These are phyloP conservation scores for Chironomus tentans DNA, from an alignment of 2,888 invertebrate genomes.

Conservation along the genomic window DNA sequence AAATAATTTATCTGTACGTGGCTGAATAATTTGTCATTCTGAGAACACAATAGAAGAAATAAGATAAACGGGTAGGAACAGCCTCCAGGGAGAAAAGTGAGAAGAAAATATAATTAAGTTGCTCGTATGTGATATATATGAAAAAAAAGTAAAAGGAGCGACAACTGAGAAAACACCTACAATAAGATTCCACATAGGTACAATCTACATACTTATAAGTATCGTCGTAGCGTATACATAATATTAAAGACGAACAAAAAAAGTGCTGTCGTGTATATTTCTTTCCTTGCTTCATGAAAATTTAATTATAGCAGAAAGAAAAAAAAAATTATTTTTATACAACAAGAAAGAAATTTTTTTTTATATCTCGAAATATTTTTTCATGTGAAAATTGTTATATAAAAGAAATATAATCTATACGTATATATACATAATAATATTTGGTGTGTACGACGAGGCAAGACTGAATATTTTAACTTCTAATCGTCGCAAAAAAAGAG, in stretches of 20 bases:
- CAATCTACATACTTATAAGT: not conserved
- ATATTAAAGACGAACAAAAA: not conserved
- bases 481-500: not conserved
- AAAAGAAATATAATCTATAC: not conserved
- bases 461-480: not conserved
- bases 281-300: not conserved
- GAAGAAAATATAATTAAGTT: conserved; percentile 8
- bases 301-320: conserved; percentile 8
- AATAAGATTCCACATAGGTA: not conserved
- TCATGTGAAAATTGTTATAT: not conserved
- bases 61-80: not conserved
- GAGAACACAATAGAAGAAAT: not conserved
- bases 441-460: not conserved
- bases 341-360: not conserved
- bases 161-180: not conserved
- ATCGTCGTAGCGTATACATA: not conserved
- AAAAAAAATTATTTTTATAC: conserved; percentile 8
- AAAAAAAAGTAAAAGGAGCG: not conserved
- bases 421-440: not conserved
- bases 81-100: not conserved
- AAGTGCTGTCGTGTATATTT: conserved; percentile 11
- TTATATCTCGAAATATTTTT: not conserved
- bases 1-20: no score
- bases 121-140: conserved; percentile 18
- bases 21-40: not conserved